These are phyloP conservation scores for Cardiocondyla obscurior DNA, from an alignment of 1,140 invertebrate species.

Conservation along the genomic window DNA sequence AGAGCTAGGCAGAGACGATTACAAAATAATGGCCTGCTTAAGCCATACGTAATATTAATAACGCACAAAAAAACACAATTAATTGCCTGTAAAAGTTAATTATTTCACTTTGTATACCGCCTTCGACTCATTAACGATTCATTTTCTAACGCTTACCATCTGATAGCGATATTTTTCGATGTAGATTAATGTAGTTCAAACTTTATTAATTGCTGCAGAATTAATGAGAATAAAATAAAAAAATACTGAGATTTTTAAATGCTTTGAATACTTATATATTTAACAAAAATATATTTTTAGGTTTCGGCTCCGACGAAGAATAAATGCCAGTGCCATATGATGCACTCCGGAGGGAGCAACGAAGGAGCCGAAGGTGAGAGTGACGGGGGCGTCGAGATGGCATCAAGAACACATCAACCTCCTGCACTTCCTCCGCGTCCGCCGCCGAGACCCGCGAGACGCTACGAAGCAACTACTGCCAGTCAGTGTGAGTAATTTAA, in stretches of 20 bases:
- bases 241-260: no score
- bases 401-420: constrained; percentile 80
- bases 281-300: constrained; percentile 59
- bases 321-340: constrained; percentile 82
- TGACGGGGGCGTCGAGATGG: constrained; percentile 73
- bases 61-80: not conserved
- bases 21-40: not conserved
- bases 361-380: constrained; percentile 73
- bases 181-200: not conserved
- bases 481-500: constrained; percentile 76
- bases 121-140: not conserved
- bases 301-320: constrained; percentile 78
- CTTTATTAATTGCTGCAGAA: not conserved
- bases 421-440: constrained; percentile 81
- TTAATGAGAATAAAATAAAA: no score
- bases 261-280: no score
- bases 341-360: constrained; percentile 74
- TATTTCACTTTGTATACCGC: not conserved
- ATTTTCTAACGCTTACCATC: not conserved
- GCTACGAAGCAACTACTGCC: constrained; percentile 75
- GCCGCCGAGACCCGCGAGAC: constrained; percentile 79
- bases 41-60: not conserved
- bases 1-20: not conserved
- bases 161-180: not conserved
- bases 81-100: not conserved